These are phyloP conservation scores for Sweltsa coloradensis DNA, from an alignment of 1,140 invertebrate genomes.

Conservation along the genomic window DNA sequence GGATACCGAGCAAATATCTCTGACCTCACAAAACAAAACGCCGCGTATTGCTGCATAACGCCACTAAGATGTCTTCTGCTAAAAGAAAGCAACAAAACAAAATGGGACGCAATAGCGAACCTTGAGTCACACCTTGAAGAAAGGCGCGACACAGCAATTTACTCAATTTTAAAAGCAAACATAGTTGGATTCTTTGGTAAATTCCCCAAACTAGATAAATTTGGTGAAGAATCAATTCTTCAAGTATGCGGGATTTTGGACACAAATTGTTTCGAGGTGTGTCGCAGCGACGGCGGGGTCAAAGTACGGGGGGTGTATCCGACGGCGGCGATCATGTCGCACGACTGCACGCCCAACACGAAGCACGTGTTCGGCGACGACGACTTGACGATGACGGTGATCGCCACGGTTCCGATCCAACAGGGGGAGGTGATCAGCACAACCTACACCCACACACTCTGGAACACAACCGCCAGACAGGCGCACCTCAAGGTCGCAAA, in stretches of 20 bases:
- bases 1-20: conserved; percentile 15
- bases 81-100: conserved; percentile 15
- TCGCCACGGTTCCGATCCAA: conserved; percentile 44
- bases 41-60: conserved; percentile 26
- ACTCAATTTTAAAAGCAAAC: conserved; percentile 3
- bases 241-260: conserved; percentile 50
- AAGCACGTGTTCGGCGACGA: conserved; percentile 29
- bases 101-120: conserved; percentile 14
- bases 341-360: conserved; percentile 20
- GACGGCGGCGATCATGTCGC: conserved; percentile 38
- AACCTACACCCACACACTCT: conserved; percentile 51
- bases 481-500: conserved; percentile 44
- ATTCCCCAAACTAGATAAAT: conserved; percentile 32
- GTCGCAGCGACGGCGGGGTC: conserved; percentile 1
- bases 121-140: conserved; percentile 19
- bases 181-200: conserved; percentile 5
- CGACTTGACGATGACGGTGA: conserved; percentile 27
- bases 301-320: conserved; percentile 41
- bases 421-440: conserved; percentile 49
- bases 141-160: conserved; percentile 7
- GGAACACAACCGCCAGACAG: conserved; percentile 47
- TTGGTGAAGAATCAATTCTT: conserved; percentile 43
- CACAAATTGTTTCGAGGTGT: conserved; percentile 41
- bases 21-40: conserved; percentile 16
- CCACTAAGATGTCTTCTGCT: conserved; percentile 23